A percentile compares a stretch with the other conserved stretches of the same genome.
Evolutionary conservation across 2,888 invertebrate genomes (phyloP).

Genomic region (Drosophila acutilabella): DNA sequence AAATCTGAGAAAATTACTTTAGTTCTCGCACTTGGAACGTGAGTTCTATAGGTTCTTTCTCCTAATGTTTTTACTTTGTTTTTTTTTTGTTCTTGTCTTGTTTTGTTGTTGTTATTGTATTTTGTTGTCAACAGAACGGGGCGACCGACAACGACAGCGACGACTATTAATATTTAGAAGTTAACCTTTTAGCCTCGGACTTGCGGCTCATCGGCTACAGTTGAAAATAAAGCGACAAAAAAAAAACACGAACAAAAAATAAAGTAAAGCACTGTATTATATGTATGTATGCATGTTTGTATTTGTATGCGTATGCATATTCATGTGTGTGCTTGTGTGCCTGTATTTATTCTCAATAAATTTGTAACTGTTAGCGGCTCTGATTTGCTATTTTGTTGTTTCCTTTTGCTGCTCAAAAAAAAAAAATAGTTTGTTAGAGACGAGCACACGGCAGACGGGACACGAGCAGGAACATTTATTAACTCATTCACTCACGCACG

Average conservation of each 20-base stretch:
- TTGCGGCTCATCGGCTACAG: slow-evolving; percentile 72
- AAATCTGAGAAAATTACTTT: slow-evolving; percentile 36
- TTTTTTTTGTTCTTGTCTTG: slow-evolving; percentile 32
- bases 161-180: slow-evolving; percentile 85
- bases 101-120: slow-evolving; percentile 36
- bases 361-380: slow-evolving; percentile 37
- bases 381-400: slow-evolving; percentile 31
- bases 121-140: slow-evolving; percentile 62
- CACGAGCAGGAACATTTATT: slow-evolving; percentile 15
- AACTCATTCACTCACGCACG: slow-evolving; percentile 8
- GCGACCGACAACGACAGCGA: slow-evolving; percentile 52
- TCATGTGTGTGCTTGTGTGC: slow-evolving; percentile 14
- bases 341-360: slow-evolving; percentile 26
- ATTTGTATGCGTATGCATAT: slow-evolving; percentile 2
- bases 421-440: slow-evolving; percentile 4
- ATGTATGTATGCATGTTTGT: slow-evolving; percentile 20
- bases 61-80: slow-evolving; percentile 31
- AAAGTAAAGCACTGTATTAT: slow-evolving; percentile 47
- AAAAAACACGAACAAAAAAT: slow-evolving; percentile 27
- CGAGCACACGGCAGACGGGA: background rate
- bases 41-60: slow-evolving; percentile 47
- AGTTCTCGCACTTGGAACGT: slow-evolving; percentile 30
- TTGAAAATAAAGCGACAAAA: slow-evolving; percentile 53
- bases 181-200: slow-evolving; percentile 83
- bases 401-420: background rate